These are phyloP conservation scores for Sebastes hubbsi DNA, from an alignment of 2,797 vertebrate species.

Conservation along the genomic window DNA sequence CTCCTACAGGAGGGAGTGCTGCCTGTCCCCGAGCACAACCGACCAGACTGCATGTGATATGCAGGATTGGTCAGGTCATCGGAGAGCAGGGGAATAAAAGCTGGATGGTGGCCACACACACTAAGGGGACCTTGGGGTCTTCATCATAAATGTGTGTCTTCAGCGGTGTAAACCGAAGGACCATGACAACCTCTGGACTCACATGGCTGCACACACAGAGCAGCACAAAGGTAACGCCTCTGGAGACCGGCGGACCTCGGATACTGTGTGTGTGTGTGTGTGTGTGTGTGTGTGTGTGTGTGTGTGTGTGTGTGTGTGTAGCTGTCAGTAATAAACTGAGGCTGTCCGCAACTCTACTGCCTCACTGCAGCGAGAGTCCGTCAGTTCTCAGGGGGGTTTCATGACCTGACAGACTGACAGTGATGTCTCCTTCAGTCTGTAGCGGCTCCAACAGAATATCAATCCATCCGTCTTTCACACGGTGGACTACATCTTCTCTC, in stretches of 20 bases:
- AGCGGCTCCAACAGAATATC: slow-evolving; percentile 8
- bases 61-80: neutral
- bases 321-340: slow-evolving; percentile 12
- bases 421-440: slow-evolving; percentile 34
- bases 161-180: slow-evolving; percentile 4
- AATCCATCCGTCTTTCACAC: slow-evolving; percentile 16
- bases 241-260: neutral
- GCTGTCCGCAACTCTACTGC: neutral
- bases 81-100: neutral
- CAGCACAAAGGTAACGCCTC: slow-evolving; percentile 8
- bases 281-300: neutral
- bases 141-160: slow-evolving; percentile 20
- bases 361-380: neutral
- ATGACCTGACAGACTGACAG: slow-evolving; percentile 42
- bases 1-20: neutral
- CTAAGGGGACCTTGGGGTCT: slow-evolving; percentile 31
- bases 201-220: slow-evolving; percentile 38
- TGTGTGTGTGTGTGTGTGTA: neutral
- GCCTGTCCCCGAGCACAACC: neutral
- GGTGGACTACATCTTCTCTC: slow-evolving; percentile 21
- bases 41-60: neutral
- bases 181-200: slow-evolving; percentile 40
- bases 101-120: neutral
- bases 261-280: neutral
- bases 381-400: slow-evolving; percentile 20